A percentile compares a stretch with the other conserved stretches of the same genome.
Conservation (phyloP, 2,888 invertebrate genomes). For the Mongoloraphidia duomilia region DNA sequence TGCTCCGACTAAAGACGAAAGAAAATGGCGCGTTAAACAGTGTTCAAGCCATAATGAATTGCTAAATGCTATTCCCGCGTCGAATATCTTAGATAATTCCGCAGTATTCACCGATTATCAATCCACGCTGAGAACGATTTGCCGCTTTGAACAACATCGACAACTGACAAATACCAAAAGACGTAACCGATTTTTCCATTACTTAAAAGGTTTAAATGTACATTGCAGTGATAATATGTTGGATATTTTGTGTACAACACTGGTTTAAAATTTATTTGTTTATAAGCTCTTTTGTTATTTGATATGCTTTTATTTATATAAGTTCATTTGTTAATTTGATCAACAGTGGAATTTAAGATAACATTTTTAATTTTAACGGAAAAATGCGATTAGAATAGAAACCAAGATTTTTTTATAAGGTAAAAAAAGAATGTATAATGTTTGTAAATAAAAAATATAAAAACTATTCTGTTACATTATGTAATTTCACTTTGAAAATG, state of each 20-base stretch:
- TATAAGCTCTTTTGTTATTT: too few relatives aligned
- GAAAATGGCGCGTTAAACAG: slow-evolving; percentile 33
- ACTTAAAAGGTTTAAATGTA: slow-evolving; percentile 46
- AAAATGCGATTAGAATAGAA: too few relatives aligned
- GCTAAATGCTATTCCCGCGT: slow-evolving; percentile 34
- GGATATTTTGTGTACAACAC: not conserved
- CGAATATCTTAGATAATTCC: slow-evolving; percentile 35
- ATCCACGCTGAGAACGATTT: slow-evolving; percentile 50
- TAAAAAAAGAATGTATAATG: too few relatives aligned
- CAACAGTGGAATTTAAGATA: too few relatives aligned
- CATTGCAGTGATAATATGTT: slow-evolving; percentile 32
- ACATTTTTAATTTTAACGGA: too few relatives aligned
- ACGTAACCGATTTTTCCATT: slow-evolving; percentile 64
- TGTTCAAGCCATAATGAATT: slow-evolving; percentile 30
- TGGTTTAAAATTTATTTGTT: too few relatives aligned
- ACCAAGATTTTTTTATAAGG: too few relatives aligned
- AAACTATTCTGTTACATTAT: too few relatives aligned
- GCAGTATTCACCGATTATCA: slow-evolving; percentile 52
- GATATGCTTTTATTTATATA: too few relatives aligned
- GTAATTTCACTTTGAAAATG: too few relatives aligned
- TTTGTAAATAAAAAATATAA: too few relatives aligned
- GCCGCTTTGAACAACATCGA: slow-evolving; percentile 49
- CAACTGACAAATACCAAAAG: slow-evolving; percentile 44
- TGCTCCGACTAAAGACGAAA: too few relatives aligned
- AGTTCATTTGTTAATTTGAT: not conserved